Evolutionary conservation across 2,113 vertebrate species (phyloP), one percentile per base, ranked within the genome.

Genomic region (Forbesichthys papilliferus): DNA sequence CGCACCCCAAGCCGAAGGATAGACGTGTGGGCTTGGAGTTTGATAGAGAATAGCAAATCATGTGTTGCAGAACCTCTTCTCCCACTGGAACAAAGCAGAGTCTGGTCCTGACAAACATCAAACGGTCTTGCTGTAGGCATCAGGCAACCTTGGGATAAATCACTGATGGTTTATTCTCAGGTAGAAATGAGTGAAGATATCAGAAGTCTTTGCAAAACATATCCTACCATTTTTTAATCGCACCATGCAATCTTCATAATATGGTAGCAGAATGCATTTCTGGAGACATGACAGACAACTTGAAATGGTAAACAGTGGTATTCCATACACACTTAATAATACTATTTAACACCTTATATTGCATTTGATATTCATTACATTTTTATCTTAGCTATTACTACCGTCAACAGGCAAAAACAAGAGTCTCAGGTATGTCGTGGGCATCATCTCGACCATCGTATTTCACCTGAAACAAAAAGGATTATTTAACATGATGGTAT

Each of bases 31-130:
- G 69, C 52, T 67, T 72, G 34, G 55, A 77, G 69, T 87, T 84
- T 87, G 75, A 84, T 81, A 80, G 74, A 82, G 85, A 90, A 85
- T 84, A 75, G 67, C 61, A 88, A 87, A 91, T 86, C 53, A 78
- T 80, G 59, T 84, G 75, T 78, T 77, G 68, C 82, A 87, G 77
- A 91, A 88, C 74, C 66, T 84, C 48, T 68, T 53, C 67, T 60
- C 80, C 75, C 69, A 71, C 56, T 86, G 87, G 83, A 89, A 73
- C 71, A 48, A 3, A 75, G 74, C 61, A 64, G 64, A 75, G 69
- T 73, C 84, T 74, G 69, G 78, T 86, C 67, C 78, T 77, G 73
- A 82, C 77, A 69, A 82, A 84, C 84, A 84, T 91, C 88, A 90
- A 90, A 90, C 84, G 65, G 69, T 59, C 46, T 84, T 64, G 77